Conservation (phyloP, 2,888 invertebrate species). For the Habrosyne pyritoides region DNA sequence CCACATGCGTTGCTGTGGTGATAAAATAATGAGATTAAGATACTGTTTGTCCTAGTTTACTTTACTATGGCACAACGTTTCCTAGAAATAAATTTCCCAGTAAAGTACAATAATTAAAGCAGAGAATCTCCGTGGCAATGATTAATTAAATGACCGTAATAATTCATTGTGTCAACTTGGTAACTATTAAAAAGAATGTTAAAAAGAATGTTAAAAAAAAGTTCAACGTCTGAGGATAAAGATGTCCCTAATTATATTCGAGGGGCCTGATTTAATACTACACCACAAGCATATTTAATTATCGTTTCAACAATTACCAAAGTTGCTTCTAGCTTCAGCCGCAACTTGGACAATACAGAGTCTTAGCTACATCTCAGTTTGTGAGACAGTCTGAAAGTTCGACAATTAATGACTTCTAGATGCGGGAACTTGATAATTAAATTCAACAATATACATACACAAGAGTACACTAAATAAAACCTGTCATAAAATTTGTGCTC, state of each 20-base stretch:
- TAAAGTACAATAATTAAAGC: constrained; percentile 33
- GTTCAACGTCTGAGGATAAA: constrained; percentile 12
- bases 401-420: constrained; percentile 45
- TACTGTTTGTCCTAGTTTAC: not conserved
- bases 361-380: constrained; percentile 32
- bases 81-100: constrained; percentile 21
- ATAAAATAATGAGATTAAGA: too few species aligned
- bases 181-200: too few species aligned
- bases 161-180: constrained; percentile 54
- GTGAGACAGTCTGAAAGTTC: constrained; percentile 33
- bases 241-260: constrained; percentile 14
- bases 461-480: constrained; percentile 24
- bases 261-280: constrained; percentile 22
- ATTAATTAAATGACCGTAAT: constrained; percentile 57
- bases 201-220: constrained; percentile 23
- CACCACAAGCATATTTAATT: constrained; percentile 40
- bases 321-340: constrained; percentile 35
- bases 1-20: too few species aligned
- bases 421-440: constrained; percentile 33
- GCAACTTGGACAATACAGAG: constrained; percentile 46
- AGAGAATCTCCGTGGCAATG: constrained; percentile 32
- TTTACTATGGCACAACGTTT: not conserved
- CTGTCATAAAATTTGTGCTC: constrained; percentile 25
- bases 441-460: constrained; percentile 9
- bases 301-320: constrained; percentile 34